phyloP scores from a whole-genome alignment of 2,888 invertebrate genomes.

The Perithous albicinctus region DNA sequence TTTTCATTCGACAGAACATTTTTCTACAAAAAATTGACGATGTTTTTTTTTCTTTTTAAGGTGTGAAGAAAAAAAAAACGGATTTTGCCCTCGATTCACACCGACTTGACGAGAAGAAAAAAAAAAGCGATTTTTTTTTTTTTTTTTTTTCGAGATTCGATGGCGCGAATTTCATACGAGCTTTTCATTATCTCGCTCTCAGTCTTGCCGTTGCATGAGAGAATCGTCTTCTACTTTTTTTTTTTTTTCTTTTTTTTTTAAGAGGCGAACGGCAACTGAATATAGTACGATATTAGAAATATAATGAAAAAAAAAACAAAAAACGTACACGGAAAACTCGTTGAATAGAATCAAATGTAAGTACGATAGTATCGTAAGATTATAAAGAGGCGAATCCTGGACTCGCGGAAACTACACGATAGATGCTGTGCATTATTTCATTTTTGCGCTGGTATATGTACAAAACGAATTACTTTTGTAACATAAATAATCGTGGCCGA shows the following conservation, averaged over 20 bases:
- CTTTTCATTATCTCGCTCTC: slow-evolving; percentile 43
- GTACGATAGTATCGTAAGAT: slow-evolving; percentile 52
- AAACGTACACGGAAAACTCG: slow-evolving; percentile 28
- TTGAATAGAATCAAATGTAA: slow-evolving; percentile 36
- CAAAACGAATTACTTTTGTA: slow-evolving; percentile 78
- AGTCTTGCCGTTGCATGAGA: slow-evolving; percentile 55
- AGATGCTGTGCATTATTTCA: slow-evolving; percentile 39
- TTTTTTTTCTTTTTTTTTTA: slow-evolving; percentile 1
- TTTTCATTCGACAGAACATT: too few species aligned
- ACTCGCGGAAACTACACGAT: slow-evolving; percentile 17
- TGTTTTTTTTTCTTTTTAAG: not conserved
- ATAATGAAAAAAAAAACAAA: not conserved
- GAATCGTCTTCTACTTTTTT: too few species aligned
- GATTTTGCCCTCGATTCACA: not conserved
- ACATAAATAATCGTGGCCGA: slow-evolving; percentile 67
- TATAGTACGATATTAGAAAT: slow-evolving; percentile 10
- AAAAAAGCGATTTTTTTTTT: too few species aligned
- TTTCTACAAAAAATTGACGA: too few species aligned
- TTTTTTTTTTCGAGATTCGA: not conserved
- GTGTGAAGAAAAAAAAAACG: not conserved
- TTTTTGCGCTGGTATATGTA: slow-evolving; percentile 70
- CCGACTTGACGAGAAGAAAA: slow-evolving; percentile 7
- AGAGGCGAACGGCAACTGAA: not conserved
- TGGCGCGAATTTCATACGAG: slow-evolving; percentile 19
- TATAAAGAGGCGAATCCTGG: not conserved